These are phyloP conservation scores for Chaetodon trifasciatus DNA, from an alignment of 2,797 vertebrate genomes.

Conservation along the genomic window DNA sequence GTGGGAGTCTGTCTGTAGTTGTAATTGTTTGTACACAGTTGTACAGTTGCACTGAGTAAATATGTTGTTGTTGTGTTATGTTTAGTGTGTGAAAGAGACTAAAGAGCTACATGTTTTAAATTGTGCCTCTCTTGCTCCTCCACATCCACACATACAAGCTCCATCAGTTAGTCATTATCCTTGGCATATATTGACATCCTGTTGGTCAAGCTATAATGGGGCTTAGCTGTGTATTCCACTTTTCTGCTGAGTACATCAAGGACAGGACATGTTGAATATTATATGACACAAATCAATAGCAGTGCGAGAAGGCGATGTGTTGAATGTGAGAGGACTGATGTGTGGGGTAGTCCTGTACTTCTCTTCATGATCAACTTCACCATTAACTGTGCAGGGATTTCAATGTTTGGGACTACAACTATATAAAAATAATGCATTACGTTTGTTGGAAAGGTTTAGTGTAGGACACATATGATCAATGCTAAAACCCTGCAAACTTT, in stretches of 20 bases:
- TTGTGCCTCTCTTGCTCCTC: neutral
- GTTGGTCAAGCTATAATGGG: constrained; percentile 9
- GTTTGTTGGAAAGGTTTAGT: neutral
- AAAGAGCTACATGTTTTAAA: neutral
- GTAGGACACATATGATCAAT: neutral
- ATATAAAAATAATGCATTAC: neutral
- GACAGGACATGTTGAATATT: constrained; percentile 17
- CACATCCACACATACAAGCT: neutral
- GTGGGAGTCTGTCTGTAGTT: neutral
- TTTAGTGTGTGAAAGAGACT: neutral
- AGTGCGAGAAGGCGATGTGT: neutral
- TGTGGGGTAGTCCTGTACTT: neutral
- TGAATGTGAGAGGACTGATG: neutral
- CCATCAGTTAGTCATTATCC: constrained; percentile 15
- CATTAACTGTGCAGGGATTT: neutral
- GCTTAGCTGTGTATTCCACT: constrained; percentile 8
- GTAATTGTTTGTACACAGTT: too few species aligned
- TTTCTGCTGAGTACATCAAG: constrained; percentile 35
- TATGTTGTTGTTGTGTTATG: neutral
- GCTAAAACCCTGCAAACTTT: neutral
- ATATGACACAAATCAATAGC: constrained; percentile 18
- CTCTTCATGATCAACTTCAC: neutral
- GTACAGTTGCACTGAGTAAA: neutral
- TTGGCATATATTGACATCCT: constrained; percentile 5
- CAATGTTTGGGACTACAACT: neutral